phyloP scores from a whole-genome alignment of 2,888 invertebrate species.

The Escarpia spicata region DNA sequence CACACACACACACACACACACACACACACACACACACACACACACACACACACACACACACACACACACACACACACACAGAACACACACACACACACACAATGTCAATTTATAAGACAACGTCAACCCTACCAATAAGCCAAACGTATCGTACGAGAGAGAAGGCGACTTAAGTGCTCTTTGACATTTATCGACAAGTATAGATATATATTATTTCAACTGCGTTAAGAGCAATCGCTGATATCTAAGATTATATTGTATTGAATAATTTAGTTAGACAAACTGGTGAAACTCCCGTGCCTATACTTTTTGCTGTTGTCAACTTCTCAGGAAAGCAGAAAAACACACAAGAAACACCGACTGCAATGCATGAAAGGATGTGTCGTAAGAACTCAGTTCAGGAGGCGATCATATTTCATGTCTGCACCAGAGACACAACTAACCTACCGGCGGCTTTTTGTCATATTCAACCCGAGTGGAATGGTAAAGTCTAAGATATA shows the following conservation, averaged over 20 bases:
- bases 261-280: not conserved
- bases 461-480: not conserved
- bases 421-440: not conserved
- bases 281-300: not conserved
- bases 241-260: not conserved
- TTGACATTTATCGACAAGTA: not conserved
- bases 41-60: not conserved
- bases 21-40: not conserved
- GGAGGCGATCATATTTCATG: not conserved
- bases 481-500: not conserved
- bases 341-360: not conserved
- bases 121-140: not conserved
- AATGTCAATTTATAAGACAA: not conserved
- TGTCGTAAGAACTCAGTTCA: not conserved
- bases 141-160: not conserved
- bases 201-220: not conserved
- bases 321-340: not conserved
- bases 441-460: not conserved
- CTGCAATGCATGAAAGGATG: not conserved
- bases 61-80: not conserved
- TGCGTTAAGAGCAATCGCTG: not conserved
- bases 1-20: not conserved
- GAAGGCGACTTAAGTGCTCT: not conserved
- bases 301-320: not conserved
- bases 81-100: not conserved